Evolutionary conservation across 64 coral and sea anemone species (phyloP), one percentile per base, ranked within the genome.

Genomic region (Stichodactyla mertensii): DNA sequence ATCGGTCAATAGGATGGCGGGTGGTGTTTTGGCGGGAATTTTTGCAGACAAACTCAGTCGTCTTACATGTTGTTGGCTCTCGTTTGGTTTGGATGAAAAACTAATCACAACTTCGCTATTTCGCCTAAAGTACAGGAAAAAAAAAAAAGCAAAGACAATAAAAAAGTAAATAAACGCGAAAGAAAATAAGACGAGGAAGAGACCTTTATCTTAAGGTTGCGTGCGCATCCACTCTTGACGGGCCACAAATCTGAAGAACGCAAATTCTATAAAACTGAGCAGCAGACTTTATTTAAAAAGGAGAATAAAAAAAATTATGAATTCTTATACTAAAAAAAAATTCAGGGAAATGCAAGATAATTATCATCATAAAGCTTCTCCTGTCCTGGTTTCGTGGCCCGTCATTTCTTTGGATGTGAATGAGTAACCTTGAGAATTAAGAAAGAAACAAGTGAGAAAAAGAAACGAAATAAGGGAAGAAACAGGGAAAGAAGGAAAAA

Each of bases 71-170:
- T 82, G 52, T 5, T 85, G 24, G 60, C 19, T 27, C 16, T 61
- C 52, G 83, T 85, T 61, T 58, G 56, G 2, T 16, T 52, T 57
- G 16, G 55, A 16, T 61, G 27, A 16, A 61, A 64, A 55, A 62
- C 83, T 59, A 10, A 84, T n/a, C 18, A 28, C 24, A 10, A 60
- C 18, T 61, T 85, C 83, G 18, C 83, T 85, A 28, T 85, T 85
- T 55, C 83, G 10, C 28, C 83, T 85, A 24, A 85, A 7, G 27
- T 7, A 81, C 12, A 0, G 31, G 15, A n/a, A n/a, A n/a, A n/a
- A n/a, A 79, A 5, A 51, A 31, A 79, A 79, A 71, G 20, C 67
- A 71, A 58, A 58, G 13, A 27, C 24, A 20, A 71, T 16, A 16
- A 20, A 71, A 7, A 19, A 4, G 10, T 45, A 45, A 3, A 45